A percentile compares a stretch with the other conserved stretches of the same genome.
phyloP scores from a whole-genome alignment of 2,888 invertebrate genomes.

The Mechanitis mazaeus region DNA sequence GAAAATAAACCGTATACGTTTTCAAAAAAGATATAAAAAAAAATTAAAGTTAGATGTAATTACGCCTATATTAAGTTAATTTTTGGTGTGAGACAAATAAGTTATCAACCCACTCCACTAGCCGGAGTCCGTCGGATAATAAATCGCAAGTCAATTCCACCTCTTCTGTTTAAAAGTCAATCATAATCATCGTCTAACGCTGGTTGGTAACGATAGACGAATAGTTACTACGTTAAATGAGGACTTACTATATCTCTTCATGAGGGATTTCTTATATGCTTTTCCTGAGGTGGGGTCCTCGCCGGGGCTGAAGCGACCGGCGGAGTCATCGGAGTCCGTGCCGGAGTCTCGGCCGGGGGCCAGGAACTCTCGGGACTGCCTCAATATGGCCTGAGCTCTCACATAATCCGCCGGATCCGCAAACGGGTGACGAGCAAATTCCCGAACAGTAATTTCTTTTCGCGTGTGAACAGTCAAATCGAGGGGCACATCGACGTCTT shows the following conservation, averaged over 20 bases:
- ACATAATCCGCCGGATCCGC: constrained; percentile 71
- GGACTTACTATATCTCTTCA: constrained; percentile 95
- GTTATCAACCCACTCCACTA: constrained; percentile 24
- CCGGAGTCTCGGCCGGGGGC: constrained; percentile 81
- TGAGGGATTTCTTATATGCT: constrained; percentile 94
- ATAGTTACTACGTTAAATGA: constrained; percentile 2
- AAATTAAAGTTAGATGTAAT: constrained; percentile 3
- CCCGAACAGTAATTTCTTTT: constrained; percentile 69
- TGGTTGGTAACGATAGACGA: constrained; percentile 1
- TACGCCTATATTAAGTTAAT: constrained; percentile 15
- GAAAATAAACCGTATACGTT: too few relatives aligned
- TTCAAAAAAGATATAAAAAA: neutral
- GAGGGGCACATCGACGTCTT: constrained; percentile 77
- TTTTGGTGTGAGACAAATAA: constrained; percentile 17
- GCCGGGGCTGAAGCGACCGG: constrained; percentile 80
- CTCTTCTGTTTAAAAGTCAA: too few relatives aligned
- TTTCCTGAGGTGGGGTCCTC: constrained; percentile 71
- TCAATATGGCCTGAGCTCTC: constrained; percentile 68
- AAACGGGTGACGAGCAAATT: constrained; percentile 69
- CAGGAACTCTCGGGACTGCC: constrained; percentile 71
- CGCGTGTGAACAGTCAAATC: constrained; percentile 82
- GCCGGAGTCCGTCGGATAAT: constrained; percentile 12
- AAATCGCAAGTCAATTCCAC: constrained; percentile 14
- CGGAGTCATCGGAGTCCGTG: constrained; percentile 88
- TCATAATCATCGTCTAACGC: neutral